Conservation (phyloP, 2,113 vertebrate species). For the Bubalus kerabau region DNA sequence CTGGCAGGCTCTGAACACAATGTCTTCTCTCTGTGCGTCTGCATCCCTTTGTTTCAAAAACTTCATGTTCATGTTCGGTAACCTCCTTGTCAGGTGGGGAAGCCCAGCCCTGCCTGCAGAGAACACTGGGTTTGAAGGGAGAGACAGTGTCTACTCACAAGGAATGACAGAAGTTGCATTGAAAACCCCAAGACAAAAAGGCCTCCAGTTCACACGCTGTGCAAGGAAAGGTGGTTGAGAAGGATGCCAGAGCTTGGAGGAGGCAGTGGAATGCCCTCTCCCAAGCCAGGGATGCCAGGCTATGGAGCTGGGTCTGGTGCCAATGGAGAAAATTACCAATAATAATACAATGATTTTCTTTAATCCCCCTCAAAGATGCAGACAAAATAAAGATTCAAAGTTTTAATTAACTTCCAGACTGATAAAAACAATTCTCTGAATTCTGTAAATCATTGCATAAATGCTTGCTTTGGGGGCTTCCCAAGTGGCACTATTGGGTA, state of each 20-base stretch:
- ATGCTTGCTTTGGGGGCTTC: conserved; percentile 60
- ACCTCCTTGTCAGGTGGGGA: neutral
- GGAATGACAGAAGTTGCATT: neutral
- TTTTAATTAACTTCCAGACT: conserved; percentile 92
- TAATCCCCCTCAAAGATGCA: neutral
- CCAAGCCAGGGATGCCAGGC: neutral
- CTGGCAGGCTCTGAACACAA: too few relatives aligned
- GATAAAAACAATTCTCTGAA: conserved; percentile 91
- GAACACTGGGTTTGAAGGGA: neutral
- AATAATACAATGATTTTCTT: neutral
- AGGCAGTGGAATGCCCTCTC: neutral
- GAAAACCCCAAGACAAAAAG: neutral
- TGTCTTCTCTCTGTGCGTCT: neutral
- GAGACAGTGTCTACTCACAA: neutral
- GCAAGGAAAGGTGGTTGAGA: accelerated
- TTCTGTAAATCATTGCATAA: conserved; percentile 93
- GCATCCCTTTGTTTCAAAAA: neutral
- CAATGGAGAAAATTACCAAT: neutral
- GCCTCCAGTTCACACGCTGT: neutral
- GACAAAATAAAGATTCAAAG: conserved; percentile 82
- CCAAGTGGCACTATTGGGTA: neutral
- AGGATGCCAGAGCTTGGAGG: neutral
- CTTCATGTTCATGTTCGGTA: neutral
- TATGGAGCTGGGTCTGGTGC: neutral
- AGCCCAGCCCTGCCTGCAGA: neutral